Base-by-base conservation (phyloP, 2,888 invertebrate genomes). In the Acanthosepion esculentum region DNA sequence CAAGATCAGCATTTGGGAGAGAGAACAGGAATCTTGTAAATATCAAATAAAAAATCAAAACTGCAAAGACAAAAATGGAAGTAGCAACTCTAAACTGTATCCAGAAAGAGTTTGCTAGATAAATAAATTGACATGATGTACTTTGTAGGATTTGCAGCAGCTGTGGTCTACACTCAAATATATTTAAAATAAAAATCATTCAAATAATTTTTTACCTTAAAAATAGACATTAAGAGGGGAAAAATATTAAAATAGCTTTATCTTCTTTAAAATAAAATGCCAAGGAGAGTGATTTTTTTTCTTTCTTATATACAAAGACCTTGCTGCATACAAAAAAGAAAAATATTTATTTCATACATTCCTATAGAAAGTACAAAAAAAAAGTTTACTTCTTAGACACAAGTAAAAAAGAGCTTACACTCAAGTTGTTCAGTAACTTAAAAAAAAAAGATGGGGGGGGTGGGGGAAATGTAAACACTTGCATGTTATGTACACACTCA, bases 401-500 rank as follows among this genome's bases (percentile, higher is more conserved):
- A 78, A 78, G n/a, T 78, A 78, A 78, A 78, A 78, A 78, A 78
- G 33, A 78, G 78, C n/a, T 78, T 78, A 78, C 78, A 78, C 78
- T 78, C 78, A n/a, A 78, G 78, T n/a, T 78, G n/a, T n/a, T 78
- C 78, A n/a, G n/a, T n/a, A 78, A 78, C 78, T 78, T 33, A n/a
- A 78, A 78, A 78, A 41, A 41, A 41, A 41, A 41, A 41, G 3
- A 2, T 0, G 3, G 20, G 18, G 3, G 29, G 12, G 23, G 23
- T 23, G 23, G 59, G 55, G 78, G n/a, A n/a, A 78, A 78, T 78
- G 78, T 78, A 78, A n/a, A 78, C 78, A 78, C 78, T 78, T n/a
- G 78, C 78, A 59, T 59, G 59, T 59, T 91, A 91, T 91, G 41
- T 91, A 91, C 91, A 91, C 91, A 91, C 33, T 41, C 91, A 91